Evolutionary conservation across 2,113 vertebrate species (phyloP), one percentile per base, ranked within the genome.

Genomic region (Fulica atra): DNA sequence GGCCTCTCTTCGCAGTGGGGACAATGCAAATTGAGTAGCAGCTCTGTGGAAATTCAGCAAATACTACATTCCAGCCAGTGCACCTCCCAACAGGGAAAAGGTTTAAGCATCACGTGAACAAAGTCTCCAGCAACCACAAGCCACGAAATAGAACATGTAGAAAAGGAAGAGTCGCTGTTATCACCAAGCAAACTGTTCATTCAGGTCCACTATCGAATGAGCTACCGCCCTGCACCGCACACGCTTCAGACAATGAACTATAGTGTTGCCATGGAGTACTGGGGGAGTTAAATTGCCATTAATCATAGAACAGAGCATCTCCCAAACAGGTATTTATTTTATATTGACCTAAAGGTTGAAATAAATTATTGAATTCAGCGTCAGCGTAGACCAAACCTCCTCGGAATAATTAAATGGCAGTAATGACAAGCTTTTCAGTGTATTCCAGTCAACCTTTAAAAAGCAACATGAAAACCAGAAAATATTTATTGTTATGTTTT

Each of bases 341-440:
- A 87, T 88, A 82, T 78, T 95, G 94, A 97, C 95, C 95, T 88
- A 84, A 91, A 97, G 95, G 90, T 95, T 86, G 44, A 92, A 93
- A 91, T 97, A 96, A 97, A 97, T 96, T 93, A 96, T 91, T 93
- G 92, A 98, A 83, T 95, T 92, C 86, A 60, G 35, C 61, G 76
- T 70, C 88, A 68, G 64, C 8, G 70, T 65, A 81, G 66, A 88
- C 81, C 78, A 86, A 24, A 60, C 84, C 96, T 96, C 97, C 89
- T 60, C 33, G 42, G 97, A 94, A 96, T 98, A 98, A 97, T 98
- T 97, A 97, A 97, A 93, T 82, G 36, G 85, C 92, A 46, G 89
- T 94, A 97, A 94, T 46, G 91, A 94, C 93, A 95, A 97, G 88
- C 44, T 50, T 93, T 95, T 89, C 80, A 64, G 73, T 76, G 44